Base-by-base conservation (phyloP, 2,797 vertebrate genomes). In the Muscicapa striata region DNA sequence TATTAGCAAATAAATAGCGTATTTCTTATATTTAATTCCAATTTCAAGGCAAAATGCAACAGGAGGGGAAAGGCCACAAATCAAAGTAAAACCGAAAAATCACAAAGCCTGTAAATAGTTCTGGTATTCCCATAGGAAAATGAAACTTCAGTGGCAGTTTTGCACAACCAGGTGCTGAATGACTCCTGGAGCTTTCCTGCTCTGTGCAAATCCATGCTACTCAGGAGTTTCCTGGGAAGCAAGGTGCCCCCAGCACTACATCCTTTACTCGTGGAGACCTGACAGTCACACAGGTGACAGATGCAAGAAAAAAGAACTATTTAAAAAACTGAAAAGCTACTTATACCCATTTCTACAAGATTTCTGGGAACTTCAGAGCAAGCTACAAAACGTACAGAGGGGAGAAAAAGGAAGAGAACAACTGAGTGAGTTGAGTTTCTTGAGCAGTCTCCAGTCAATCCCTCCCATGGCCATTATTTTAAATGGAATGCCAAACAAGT, bases 401-500 rank as follows among this genome's bases (percentile, higher is more conserved):
- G 4, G 1, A 6, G 3, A 1, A 17, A 67, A 57, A 27, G 13
- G 29, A 82, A 62, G 29, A 48, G 51, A 76, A 75, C 45, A 40
- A 68, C 23, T 5, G 36, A 59, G 40, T 3, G 41, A 86, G 15
- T 5, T 16, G 19, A 48, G 81, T 21, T 87, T 58, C 78, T 64
- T 0, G 0, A 78, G 77, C 23, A 49, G 63, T 14, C 82, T 41
- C 72, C 55, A 84, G 74, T 18, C 59, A 16, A 6, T 22, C 52
- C 75, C 19, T 87, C 78, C 87, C 79, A 61, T 48, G 73, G 78
- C 59, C 80, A 86, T 73, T 79, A 76, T 77, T 96, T 64, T 70
- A 40, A 87, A 45, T 36, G 82, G 87, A 96, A 95, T 89, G 78
- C 84, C 93, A 95, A 96, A 93, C 84, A 96, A 96, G 68, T 61